Conservation (phyloP, 2,888 invertebrate genomes). For the Alviniconcha strummeri region DNA sequence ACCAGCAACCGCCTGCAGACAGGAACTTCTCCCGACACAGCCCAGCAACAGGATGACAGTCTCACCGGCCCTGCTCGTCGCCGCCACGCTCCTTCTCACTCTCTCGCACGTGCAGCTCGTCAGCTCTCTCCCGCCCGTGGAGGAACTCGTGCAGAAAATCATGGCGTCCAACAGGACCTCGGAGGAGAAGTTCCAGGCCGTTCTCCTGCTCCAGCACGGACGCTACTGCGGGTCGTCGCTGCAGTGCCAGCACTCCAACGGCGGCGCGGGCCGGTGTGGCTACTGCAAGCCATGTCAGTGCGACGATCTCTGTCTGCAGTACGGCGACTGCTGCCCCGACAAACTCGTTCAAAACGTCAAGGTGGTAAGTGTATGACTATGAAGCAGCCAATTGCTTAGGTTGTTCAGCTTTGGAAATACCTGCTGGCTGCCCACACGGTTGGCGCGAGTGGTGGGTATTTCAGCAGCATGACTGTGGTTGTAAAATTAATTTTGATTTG, state of each 20-base stretch:
- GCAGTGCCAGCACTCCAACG: background rate
- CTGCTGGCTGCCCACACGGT: too few relatives aligned
- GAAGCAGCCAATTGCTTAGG: too few relatives aligned
- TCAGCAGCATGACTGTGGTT: too few relatives aligned
- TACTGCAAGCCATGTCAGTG: slow-evolving; percentile 45
- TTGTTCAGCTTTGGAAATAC: too few relatives aligned
- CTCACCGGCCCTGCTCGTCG: background rate
- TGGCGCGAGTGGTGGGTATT: too few relatives aligned
- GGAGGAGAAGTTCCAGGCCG: slow-evolving; percentile 24
- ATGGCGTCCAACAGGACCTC: slow-evolving; percentile 20
- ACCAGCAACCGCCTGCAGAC: background rate
- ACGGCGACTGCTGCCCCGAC: slow-evolving; percentile 48
- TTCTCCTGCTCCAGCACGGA: slow-evolving; percentile 20
- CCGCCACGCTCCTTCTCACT: background rate
- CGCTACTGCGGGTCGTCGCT: slow-evolving; percentile 26
- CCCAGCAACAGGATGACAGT: background rate
- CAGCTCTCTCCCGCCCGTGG: background rate
- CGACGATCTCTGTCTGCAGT: slow-evolving; percentile 40
- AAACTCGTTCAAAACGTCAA: slow-evolving; percentile 26
- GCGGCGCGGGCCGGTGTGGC: slow-evolving; percentile 22
- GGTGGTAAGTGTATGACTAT: slow-evolving; percentile 19
- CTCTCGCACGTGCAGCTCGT: background rate
- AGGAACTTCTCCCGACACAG: background rate
- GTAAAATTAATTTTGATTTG: too few relatives aligned
- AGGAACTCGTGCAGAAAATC: background rate